Base-by-base conservation (phyloP, 2,797 vertebrate genomes). In the Eulemur mongoz region DNA sequence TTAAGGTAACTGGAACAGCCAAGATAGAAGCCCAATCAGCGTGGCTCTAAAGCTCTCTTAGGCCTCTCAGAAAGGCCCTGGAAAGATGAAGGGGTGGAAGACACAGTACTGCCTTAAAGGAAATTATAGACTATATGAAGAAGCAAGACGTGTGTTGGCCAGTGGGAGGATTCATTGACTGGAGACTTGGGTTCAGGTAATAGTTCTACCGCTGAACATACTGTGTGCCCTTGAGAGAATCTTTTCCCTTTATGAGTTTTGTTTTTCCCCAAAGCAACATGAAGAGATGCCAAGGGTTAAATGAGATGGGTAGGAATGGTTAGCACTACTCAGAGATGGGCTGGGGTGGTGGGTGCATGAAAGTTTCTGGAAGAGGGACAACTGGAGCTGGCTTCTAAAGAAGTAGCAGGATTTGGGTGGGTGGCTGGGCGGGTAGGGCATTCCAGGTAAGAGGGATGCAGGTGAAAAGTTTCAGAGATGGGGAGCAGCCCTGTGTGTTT, bases 331-430 rank as follows among this genome's bases (percentile, higher is more conserved):
- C 32, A 22, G 32, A 94, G 20, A 32, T 89, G 73, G 48, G 59
- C 52, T 81, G 25, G 18, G 25, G 5, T 57, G 12, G 52, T 57
- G 12, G 57, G 7, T 80, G 43, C 45, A 38, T 48, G 70, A 75
- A 86, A 59, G 6, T 69, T 79, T 94, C 75, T 80, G 45, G 25
- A 93, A 54, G 8, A 89, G 30, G 35, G 35, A 63, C 52, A 57
- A 22, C n/a, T 80, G 61, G 70, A 94, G 23, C 38, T 94, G 17
- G 14, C 76, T 96, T 67, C 65, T 94, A 87, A 95, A 94, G 72
- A 93, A 97, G 38, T 65, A 84, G 25, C 43, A 86, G 25, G 57
- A 73, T 86, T 91, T 95, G 38, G 27, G 20, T 92, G 48, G 15
- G 32, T 85, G 72, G 30, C 9, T 54, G 18, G 54, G 25, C 90